Evolutionary conservation across 2,113 vertebrate species (phyloP).

Genomic region (Dissostichus mawsoni): DNA sequence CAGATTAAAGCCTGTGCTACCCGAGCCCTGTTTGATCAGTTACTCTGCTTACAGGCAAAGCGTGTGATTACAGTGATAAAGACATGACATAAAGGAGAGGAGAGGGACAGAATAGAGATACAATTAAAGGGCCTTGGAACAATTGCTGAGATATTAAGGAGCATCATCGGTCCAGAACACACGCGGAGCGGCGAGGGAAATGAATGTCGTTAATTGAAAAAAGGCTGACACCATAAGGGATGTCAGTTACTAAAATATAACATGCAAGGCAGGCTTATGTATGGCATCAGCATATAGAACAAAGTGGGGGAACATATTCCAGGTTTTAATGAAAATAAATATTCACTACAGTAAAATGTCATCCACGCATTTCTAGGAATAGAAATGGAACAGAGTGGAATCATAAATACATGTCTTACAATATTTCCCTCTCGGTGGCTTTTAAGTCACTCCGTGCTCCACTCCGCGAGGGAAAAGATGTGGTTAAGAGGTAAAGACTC

Average conservation of each 20-base stretch:
- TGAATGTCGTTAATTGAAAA: slow-evolving; percentile 68
- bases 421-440: slow-evolving; percentile 9
- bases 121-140: slow-evolving; percentile 52
- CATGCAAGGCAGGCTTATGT: not conserved
- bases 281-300: slow-evolving; percentile 7
- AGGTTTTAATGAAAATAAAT: slow-evolving; percentile 16
- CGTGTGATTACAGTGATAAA: slow-evolving; percentile 78
- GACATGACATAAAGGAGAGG: slow-evolving; percentile 67
- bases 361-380: slow-evolving; percentile 6
- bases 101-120: slow-evolving; percentile 33
- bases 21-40: slow-evolving; percentile 57
- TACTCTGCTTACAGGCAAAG: slow-evolving; percentile 65
- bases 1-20: slow-evolving; percentile 57
- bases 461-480: slow-evolving; percentile 29
- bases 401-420: slow-evolving; percentile 12
- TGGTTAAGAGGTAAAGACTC: slow-evolving; percentile 45
- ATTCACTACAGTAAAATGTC: slow-evolving; percentile 13
- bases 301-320: not conserved
- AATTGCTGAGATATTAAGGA: slow-evolving; percentile 63
- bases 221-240: slow-evolving; percentile 45
- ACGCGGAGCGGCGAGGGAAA: slow-evolving; percentile 44
- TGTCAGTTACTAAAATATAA: slow-evolving; percentile 37
- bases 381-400: slow-evolving; percentile 12
- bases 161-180: slow-evolving; percentile 53
- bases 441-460: slow-evolving; percentile 25